Base-by-base conservation (phyloP, 2,797 vertebrate species). In the Chelonia mydas region DNA sequence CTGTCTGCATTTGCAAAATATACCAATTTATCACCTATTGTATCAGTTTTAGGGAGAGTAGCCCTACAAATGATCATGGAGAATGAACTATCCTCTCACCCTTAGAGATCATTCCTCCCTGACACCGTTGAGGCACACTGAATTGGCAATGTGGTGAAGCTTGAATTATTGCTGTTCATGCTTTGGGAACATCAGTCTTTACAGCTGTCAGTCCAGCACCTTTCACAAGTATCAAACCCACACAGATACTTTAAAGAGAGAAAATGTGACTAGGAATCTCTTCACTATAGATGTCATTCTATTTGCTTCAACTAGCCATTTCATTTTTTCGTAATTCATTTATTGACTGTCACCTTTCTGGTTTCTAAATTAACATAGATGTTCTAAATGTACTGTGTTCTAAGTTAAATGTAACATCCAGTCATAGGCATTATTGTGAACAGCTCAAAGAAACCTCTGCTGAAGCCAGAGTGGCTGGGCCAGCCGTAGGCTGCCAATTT, bases 61-160 rank as follows among this genome's bases (percentile, higher is more conserved):
- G 33, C 6, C 5, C n/a, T 92, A 27, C 54, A 50, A 90, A 83
- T 0, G 2, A 92, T 11, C 28, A 16, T 7, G 51, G 51, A 33
- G 74, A 87, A 68, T 77, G 10, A 90, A 7, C 84, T n/a, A 84
- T 93, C 83, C 79, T 83, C 19, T 94, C 53, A 51, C 59, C 11
- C 0, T 27, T 72, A 50, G 77, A 72, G 77, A 31, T 0, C 0
- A 21, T 76, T 45, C 15, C 15, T 28, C 19, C 0, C 0, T 82
- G 53, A 16, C 53, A 17, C 81, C 5, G 5, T 4, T 17, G 57
- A 80, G 41, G 49, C 15, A 41, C 0, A 0, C 90, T 92, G 89
- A n/a, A 90, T 80, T 17, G 41, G 88, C 83, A 59, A 3, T 33
- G 15, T 11, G 87, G 83, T 88, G 16, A 50, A 88, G 19, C 55